Evolutionary conservation across 2,888 invertebrate species (phyloP).

Genomic region (Sarcophaga carnaria): DNA sequence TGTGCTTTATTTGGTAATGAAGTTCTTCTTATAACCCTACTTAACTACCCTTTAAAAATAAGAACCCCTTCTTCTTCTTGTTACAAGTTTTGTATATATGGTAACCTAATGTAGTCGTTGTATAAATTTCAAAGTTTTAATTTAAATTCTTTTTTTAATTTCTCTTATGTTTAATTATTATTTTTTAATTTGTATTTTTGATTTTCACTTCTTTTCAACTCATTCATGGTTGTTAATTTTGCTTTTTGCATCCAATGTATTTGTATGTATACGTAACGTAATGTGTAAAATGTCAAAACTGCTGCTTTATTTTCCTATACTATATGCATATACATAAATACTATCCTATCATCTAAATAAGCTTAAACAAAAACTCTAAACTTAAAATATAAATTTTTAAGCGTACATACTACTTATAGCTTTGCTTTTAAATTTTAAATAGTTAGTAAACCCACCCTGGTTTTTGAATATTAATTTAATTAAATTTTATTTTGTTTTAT

Average conservation of each 20-base stretch:
- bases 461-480: neutral
- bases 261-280: slow-evolving; percentile 48
- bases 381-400: neutral
- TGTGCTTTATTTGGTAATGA: slow-evolving; percentile 50
- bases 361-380: neutral
- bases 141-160: neutral
- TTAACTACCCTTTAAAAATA: neutral
- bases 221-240: slow-evolving; percentile 3
- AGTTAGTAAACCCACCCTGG: neutral
- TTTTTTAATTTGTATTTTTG: slow-evolving; percentile 22
- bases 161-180: neutral
- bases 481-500: slow-evolving; percentile 28
- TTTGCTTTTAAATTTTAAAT: slow-evolving; percentile 39
- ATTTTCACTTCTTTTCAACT: neutral
- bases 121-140: slow-evolving; percentile 22
- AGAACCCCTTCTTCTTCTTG: neutral
- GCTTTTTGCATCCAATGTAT: slow-evolving; percentile 42
- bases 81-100: slow-evolving; percentile 41
- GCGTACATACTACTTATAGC: slow-evolving; percentile 30
- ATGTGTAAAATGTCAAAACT: slow-evolving; percentile 46
- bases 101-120: slow-evolving; percentile 47
- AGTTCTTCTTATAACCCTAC: neutral
- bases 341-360: neutral
- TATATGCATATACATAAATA: neutral
- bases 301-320: slow-evolving; percentile 43